These are phyloP conservation scores for Notolabrus celidotus DNA, from an alignment of 2,797 vertebrate genomes.

Conservation along the genomic window DNA sequence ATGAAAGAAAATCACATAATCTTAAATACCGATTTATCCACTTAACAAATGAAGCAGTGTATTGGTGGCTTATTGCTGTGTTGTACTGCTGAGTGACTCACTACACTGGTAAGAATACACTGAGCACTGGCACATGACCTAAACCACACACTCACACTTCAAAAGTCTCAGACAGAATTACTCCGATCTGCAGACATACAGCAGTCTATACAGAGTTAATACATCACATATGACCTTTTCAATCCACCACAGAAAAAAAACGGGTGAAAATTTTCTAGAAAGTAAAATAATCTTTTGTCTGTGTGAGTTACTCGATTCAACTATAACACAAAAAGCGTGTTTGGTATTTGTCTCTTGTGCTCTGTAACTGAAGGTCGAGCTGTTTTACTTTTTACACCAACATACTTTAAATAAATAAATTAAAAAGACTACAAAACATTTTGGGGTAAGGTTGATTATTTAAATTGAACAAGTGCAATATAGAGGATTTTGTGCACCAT, in stretches of 20 bases:
- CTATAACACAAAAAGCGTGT: neutral
- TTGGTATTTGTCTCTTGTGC: slow-evolving; percentile 2
- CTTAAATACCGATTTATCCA: slow-evolving; percentile 65
- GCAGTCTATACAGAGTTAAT: slow-evolving; percentile 15
- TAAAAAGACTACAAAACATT: neutral
- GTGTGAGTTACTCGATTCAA: slow-evolving; percentile 3
- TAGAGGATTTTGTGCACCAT: neutral
- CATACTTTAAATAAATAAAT: neutral
- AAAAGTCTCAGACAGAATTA: slow-evolving; percentile 41
- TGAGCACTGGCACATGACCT: slow-evolving; percentile 53
- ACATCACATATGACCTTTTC: slow-evolving; percentile 16
- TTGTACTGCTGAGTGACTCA: slow-evolving; percentile 51
- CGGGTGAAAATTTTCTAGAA: neutral
- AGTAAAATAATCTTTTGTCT: neutral
- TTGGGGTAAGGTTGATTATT: neutral
- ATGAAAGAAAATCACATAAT: slow-evolving; percentile 69
- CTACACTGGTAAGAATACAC: slow-evolving; percentile 41
- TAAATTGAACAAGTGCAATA: neutral
- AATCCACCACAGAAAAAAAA: slow-evolving; percentile 12
- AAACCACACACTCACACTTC: slow-evolving; percentile 62
- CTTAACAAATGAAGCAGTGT: slow-evolving; percentile 65
- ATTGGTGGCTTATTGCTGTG: slow-evolving; percentile 50
- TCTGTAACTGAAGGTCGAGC: neutral
- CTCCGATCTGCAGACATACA: slow-evolving; percentile 26
- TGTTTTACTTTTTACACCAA: slow-evolving; percentile 2